Evolutionary conservation across 2,113 vertebrate genomes (phyloP), one percentile per base, ranked within the genome.

Genomic region (Thunnus maccoyii): DNA sequence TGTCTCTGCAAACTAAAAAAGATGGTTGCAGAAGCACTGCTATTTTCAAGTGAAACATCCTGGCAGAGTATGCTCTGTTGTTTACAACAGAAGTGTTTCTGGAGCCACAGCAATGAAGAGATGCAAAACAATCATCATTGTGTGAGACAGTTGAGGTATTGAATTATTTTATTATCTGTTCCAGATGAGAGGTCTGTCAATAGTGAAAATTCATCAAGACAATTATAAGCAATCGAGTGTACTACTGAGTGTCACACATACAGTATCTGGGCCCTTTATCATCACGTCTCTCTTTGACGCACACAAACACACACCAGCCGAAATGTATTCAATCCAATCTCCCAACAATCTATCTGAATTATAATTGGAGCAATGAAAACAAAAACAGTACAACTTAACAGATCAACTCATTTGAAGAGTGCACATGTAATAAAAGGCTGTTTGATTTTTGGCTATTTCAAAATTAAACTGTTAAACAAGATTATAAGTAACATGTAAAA

Each of bases 161-260:
- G 51, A 63, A 47, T 44, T 4, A 15, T 30, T 73, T 78, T 48
- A 68, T 65, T 78, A 61, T 75, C 52, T 58, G 60, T 71, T 72
- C 54, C 55, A 63, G n/a, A 58, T 63, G 9, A 63, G 63, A 70
- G 14, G 72, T 73, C 50, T 50, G 36, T 52, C 41, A 57, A 69
- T 58, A 54, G 15, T 46, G 22, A 71, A 66, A 41, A 63, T 76
- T 54, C 8, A 67, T 72, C 46, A 50, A 30, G 8, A 44, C 14
- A 52, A 14, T 78, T 46, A 58, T 8, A 17, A 48, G 48, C 55
- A 71, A 61, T 54, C 16, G 20, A 58, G 46, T 58, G 7, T 25
- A 80, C 64, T 52, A 22, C 56, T 55, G 22, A 18, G 2, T 58
- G 30, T 54, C 68, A 46, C 36, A 10, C 8, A 22, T 32, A 56